Evolutionary conservation across 2,113 vertebrate genomes (phyloP).

Genomic region (Serinus canaria): DNA sequence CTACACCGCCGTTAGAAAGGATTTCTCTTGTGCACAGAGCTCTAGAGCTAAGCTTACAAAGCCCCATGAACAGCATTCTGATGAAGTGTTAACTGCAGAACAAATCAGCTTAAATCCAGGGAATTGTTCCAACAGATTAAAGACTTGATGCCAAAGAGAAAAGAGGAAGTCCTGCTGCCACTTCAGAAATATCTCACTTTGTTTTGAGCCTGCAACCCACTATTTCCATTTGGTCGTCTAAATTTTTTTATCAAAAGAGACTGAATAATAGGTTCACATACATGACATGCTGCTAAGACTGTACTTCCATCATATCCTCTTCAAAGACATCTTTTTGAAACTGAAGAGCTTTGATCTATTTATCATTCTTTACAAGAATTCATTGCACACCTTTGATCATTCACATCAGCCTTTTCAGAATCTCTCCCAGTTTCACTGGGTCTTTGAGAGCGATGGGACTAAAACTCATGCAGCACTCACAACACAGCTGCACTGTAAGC

Average conservation of each 20-base stretch:
- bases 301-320: not conserved
- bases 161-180: not conserved
- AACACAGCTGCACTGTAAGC: rapidly evolving
- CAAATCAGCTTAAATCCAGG: constrained; percentile 20
- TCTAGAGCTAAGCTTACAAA: constrained; percentile 38
- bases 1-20: not conserved
- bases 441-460: rapidly evolving
- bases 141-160: not conserved
- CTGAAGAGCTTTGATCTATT: not conserved
- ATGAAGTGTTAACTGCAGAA: constrained; percentile 32
- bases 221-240: not conserved
- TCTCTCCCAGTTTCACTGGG: not conserved
- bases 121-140: constrained; percentile 12
- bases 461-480: not conserved
- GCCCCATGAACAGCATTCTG: not conserved
- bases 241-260: not conserved
- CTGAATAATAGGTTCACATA: not conserved
- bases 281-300: not conserved
- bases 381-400: not conserved
- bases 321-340: not conserved
- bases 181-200: not conserved
- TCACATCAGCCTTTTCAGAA: not conserved
- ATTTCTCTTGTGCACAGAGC: not conserved
- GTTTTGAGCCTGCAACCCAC: not conserved
- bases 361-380: not conserved